Base-by-base conservation (phyloP, 2,888 invertebrate genomes). In the Andrena minutula region DNA sequence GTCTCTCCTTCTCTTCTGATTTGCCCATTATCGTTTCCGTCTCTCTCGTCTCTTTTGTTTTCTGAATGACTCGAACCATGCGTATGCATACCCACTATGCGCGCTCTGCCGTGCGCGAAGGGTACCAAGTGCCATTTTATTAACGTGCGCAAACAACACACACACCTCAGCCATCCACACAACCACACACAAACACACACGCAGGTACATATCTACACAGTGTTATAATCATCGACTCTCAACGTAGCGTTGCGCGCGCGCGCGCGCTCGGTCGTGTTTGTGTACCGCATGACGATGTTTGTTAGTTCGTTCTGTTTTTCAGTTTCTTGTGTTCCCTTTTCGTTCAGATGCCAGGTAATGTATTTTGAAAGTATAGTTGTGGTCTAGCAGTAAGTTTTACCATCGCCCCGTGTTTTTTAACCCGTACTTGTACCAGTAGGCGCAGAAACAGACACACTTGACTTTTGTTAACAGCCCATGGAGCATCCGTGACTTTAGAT, bases 261-360 rank as follows among this genome's bases (percentile, higher is more conserved):
- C 73, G 73, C 65, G 61, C 75, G 75, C 53, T 51, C 47, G 49
- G 49, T 53, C 65, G 79, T 68, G 53, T 79, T 73, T 73, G 80
- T 68, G 68, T 79, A 72, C 68, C 66, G 79, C 80, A 73, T 73
- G 80, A 28, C 41, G 56, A 53, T 80, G 70, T 79, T 83, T 79
- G 72, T 78, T 84, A 70, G 61, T 85, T 60, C 75, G 69, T 71
- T 85, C 70, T 69, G 66, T 84, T 51, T 51, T 32, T 65, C 30
- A 41, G 41, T 41, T 28, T 70, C 63, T 70, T 58, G 53, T 61
- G 20, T 47, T 74, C 70, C n/a, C 16, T 68, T 61, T 60, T 10
- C 72, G 35, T 60, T 61, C 28, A 78, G 83, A 85, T 75, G 64
- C 75, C 89, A 92, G 91, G 92, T 92, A 92, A 92, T 83, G 92